Evolutionary conservation across 2,113 vertebrate species (phyloP).

Genomic region (Salvelinus namaycush): DNA sequence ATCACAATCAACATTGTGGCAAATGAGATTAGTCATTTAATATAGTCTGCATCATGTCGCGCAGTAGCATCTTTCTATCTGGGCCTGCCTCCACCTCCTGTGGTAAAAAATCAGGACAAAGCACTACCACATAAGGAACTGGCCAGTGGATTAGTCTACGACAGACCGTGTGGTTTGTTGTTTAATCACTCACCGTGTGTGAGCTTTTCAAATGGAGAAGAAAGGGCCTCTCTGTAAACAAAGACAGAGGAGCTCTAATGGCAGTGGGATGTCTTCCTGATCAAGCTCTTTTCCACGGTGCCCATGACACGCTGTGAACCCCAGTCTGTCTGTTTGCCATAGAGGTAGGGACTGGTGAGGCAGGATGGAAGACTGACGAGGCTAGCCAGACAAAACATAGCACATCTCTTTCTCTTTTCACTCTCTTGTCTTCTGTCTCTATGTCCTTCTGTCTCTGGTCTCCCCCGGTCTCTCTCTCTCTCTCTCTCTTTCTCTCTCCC

Average conservation of each 20-base stretch:
- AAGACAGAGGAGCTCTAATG: conserved; percentile 35
- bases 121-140: conserved; percentile 30
- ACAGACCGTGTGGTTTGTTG: conserved; percentile 52
- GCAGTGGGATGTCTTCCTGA: conserved; percentile 44
- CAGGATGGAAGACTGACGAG: conserved; percentile 51
- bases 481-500: not conserved
- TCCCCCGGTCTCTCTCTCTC: not conserved
- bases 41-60: not conserved
- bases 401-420: conserved; percentile 20
- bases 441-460: conserved; percentile 1
- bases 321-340: conserved; percentile 40
- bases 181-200: conserved; percentile 59
- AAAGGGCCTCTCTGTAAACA: conserved; percentile 52
- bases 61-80: not conserved
- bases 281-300: conserved; percentile 30
- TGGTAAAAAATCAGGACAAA: conserved; percentile 20
- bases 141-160: conserved; percentile 50
- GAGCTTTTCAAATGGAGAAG: conserved; percentile 50
- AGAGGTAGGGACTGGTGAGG: conserved; percentile 45
- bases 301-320: conserved; percentile 49
- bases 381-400: conserved; percentile 31
- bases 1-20: not conserved
- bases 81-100: not conserved
- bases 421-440: not conserved
- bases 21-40: not conserved